A percentile compares a stretch with the other conserved stretches of the same genome.
Evolutionary conservation across 2,797 vertebrate species (phyloP).

Genomic region (Pelodytes ibericus): DNA sequence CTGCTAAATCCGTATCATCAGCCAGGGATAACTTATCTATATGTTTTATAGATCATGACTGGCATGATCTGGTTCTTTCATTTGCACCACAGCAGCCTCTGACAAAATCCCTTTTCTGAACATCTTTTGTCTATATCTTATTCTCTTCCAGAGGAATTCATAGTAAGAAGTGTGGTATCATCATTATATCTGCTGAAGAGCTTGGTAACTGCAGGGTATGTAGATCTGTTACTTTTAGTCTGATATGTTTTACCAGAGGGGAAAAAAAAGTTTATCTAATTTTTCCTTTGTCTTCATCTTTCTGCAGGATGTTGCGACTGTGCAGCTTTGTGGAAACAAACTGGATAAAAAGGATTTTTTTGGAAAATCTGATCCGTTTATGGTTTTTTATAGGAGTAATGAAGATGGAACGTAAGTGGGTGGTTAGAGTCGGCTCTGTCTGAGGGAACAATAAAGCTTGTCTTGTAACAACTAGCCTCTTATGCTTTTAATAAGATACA

Average conservation of each 20-base stretch:
- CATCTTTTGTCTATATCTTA: slow-evolving; percentile 26
- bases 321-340: slow-evolving; percentile 97
- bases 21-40: too few relatives aligned
- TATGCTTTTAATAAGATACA: too few relatives aligned
- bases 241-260: background rate
- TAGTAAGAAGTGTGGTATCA: slow-evolving; percentile 90
- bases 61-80: too few relatives aligned
- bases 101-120: too few relatives aligned
- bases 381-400: slow-evolving; percentile 95
- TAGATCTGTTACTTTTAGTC: background rate
- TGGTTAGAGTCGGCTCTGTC: too few relatives aligned
- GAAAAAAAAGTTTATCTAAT: background rate
- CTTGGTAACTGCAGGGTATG: slow-evolving; percentile 93
- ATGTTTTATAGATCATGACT: too few relatives aligned
- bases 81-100: too few relatives aligned
- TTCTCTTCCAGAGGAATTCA: slow-evolving; percentile 79
- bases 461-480: too few relatives aligned
- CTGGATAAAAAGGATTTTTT: slow-evolving; percentile 98
- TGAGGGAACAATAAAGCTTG: too few relatives aligned
- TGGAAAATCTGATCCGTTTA: slow-evolving; percentile 93
- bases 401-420: slow-evolving; percentile 94
- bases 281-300: background rate
- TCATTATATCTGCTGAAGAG: slow-evolving; percentile 90
- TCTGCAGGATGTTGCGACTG: slow-evolving; percentile 87
- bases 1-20: too few relatives aligned